phyloP scores from a whole-genome alignment of 2,888 invertebrate genomes.

The Tachystola acroxantha region DNA sequence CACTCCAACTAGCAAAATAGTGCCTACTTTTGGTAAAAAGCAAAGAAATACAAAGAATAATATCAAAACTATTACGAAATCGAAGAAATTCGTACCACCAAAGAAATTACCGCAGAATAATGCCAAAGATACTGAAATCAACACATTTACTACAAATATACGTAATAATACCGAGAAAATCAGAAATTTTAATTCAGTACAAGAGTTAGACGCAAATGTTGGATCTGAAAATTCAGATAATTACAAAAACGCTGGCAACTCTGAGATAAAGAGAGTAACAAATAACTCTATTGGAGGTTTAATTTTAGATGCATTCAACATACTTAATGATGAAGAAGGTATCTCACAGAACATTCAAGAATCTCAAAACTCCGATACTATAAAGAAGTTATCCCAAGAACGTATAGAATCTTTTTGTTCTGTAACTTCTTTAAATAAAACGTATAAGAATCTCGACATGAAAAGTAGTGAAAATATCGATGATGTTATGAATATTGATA shows the following conservation, averaged over 20 bases:
- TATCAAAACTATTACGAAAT: conserved; percentile 15
- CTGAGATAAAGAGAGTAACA: background rate
- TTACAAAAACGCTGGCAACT: background rate
- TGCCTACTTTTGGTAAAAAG: conserved; percentile 36
- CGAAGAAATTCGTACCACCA: conserved; percentile 45
- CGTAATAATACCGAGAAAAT: too few relatives aligned
- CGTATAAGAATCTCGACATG: conserved; percentile 52
- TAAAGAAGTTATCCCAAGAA: conserved; percentile 16
- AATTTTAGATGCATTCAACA: conserved; percentile 43
- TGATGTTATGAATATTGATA: background rate
- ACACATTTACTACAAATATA: too few relatives aligned
- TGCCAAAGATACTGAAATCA: background rate
- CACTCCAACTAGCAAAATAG: conserved; percentile 20
- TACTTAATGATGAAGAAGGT: conserved; percentile 46
- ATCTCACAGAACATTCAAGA: conserved; percentile 21
- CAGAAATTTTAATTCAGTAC: too few relatives aligned
- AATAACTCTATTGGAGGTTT: conserved; percentile 36
- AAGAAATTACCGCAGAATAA: conserved; percentile 17
- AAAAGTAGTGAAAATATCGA: conserved; percentile 38
- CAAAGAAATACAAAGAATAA: conserved; percentile 8
- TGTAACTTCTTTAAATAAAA: conserved; percentile 40
- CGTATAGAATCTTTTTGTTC: conserved; percentile 38
- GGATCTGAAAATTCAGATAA: too few relatives aligned
- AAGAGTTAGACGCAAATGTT: too few relatives aligned
- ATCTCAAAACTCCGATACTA: conserved; percentile 14